Base-by-base conservation (phyloP, 2,888 invertebrate species). In the Drosophila putrida region DNA sequence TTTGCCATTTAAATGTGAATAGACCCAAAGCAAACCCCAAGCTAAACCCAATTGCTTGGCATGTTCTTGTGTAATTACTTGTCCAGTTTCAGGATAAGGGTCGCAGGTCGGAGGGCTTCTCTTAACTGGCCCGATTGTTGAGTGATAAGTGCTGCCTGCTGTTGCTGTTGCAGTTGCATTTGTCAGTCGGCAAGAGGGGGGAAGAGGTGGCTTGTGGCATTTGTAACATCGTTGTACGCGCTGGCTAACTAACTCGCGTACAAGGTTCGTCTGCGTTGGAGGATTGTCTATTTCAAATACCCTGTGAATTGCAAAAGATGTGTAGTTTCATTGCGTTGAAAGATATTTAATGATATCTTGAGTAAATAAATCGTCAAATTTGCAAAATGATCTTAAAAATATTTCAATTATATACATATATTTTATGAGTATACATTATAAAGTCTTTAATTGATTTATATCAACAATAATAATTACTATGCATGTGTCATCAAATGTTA, bases 51-150 rank as follows among this genome's bases (percentile, higher is more conserved):
- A 55, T 47, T 53, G 46, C 71, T 68, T 87, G 79, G 76, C 83
- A 81, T 83, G 89, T 84, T 82, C 89, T 71, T 64, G 41, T 71
- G 82, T 83, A 89, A 89, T 83, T 83, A 83, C 83, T 84, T 83
- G 69, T 75, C 58, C 64, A 54, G 62, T 59, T 65, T 53, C 58
- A 20, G 51, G 50, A 50, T 28, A 13, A 35, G 54, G 27, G 28
- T 33, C 50, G 47, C 31, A 51, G 20, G 20, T 31, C 41, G 51
- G 13, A 28, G 49, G 15, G 10, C 35, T 44, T 8, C 46, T 27
- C 38, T 8, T 53, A 78, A 54, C 68, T 83, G 73, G 61, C 70
- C 72, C 82, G 79, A 89, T 89, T 84, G 88, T 70, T 89, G 85
- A 89, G 85, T 83, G 83, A 83, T 88, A 83, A 84, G 82, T 83